Evolutionary conservation across 1,140 invertebrate species (phyloP).

Genomic region (Drosophila teissieri): DNA sequence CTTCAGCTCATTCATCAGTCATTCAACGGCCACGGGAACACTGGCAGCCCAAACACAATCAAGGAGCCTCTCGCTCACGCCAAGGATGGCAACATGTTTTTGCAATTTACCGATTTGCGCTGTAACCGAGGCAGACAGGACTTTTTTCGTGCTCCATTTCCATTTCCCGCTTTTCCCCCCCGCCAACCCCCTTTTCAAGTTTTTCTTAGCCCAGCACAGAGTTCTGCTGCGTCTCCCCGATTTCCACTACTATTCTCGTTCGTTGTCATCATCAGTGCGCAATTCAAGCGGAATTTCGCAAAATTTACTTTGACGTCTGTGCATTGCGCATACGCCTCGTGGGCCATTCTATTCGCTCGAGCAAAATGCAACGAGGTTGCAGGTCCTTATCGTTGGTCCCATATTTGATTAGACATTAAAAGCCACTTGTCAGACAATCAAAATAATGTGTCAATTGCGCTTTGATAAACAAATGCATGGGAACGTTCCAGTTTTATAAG

Average conservation of each 20-base stretch:
- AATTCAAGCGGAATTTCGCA: constrained; percentile 73
- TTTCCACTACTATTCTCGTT: constrained; percentile 21
- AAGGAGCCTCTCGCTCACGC: constrained; percentile 31
- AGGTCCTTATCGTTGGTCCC: constrained; percentile 3
- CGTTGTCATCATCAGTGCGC: constrained; percentile 63
- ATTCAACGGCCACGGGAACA: constrained; percentile 47
- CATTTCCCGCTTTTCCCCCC: not conserved
- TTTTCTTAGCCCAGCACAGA: not conserved
- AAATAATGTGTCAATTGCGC: constrained; percentile 20
- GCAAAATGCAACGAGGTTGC: constrained; percentile 15
- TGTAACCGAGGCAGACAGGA: constrained; percentile 62
- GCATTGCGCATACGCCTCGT: constrained; percentile 69
- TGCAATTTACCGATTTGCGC: constrained; percentile 75
- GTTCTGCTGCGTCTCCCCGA: not conserved
- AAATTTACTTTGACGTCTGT: constrained; percentile 73
- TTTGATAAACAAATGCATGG: constrained; percentile 11
- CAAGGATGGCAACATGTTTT: constrained; percentile 70
- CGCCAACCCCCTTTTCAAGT: not conserved
- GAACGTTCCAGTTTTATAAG: not conserved
- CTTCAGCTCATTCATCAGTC: constrained; percentile 72
- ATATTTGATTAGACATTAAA: constrained; percentile 64
- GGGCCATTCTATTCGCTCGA: constrained; percentile 41
- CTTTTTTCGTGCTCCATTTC: constrained; percentile 9
- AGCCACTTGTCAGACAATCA: constrained; percentile 27
- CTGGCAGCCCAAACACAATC: constrained; percentile 37